Conservation (phyloP, 2,797 vertebrate species). For the Threskiornis aethiopicus region DNA sequence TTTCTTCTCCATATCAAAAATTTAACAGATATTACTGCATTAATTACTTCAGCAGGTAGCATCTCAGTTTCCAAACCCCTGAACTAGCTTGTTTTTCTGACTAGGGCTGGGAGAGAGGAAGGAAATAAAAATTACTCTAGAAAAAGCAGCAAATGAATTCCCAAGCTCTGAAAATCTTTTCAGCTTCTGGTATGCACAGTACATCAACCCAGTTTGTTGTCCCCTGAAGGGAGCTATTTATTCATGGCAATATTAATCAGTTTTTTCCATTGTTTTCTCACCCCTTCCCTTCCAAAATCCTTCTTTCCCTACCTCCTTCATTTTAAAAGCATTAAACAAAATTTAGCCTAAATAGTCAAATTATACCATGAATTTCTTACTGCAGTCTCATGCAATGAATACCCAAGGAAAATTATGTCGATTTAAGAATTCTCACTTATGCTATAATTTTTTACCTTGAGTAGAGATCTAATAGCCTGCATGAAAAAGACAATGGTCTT, state of each 20-base stretch:
- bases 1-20: background rate
- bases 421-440: background rate
- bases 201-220: background rate
- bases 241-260: background rate
- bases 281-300: background rate
- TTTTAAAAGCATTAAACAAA: background rate
- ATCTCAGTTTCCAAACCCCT: background rate
- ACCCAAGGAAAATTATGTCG: background rate
- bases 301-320: background rate
- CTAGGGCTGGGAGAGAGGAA: background rate
- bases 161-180: background rate
- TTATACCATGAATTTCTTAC: background rate
- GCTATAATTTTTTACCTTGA: background rate
- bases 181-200: background rate
- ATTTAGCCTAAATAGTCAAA: background rate
- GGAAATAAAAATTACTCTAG: background rate
- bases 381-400: background rate
- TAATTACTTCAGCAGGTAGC: background rate
- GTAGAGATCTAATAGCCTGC: background rate
- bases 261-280: background rate
- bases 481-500: background rate
- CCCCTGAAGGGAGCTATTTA: slow-evolving; percentile 22
- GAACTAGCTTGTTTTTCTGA: background rate
- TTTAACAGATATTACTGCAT: background rate
- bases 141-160: background rate